phyloP scores from a whole-genome alignment of 2,888 invertebrate species.

The Idaea straminata region DNA sequence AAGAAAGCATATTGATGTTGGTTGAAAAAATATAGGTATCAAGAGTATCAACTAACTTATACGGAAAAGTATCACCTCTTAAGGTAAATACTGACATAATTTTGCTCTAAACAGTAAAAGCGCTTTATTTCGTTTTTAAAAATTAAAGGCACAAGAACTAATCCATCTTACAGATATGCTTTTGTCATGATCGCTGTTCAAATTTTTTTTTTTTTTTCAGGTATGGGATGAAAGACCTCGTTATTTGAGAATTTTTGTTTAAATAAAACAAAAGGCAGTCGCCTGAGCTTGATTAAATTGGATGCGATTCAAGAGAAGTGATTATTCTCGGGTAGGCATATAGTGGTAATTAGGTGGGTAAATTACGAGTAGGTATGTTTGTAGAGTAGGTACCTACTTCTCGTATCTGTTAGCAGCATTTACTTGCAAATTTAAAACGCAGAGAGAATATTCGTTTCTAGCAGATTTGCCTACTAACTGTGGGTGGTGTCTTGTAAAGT shows the following conservation, averaged over 20 bases:
- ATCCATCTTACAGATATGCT: background rate
- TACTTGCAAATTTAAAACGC: no score
- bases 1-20: background rate
- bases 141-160: background rate
- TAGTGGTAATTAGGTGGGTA: background rate
- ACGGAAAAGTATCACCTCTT: no score
- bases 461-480: background rate
- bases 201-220: background rate
- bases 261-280: slow-evolving; percentile 31
- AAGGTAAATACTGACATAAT: no score
- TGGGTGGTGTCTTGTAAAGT: background rate
- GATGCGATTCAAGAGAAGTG: slow-evolving; percentile 47
- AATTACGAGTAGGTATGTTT: slow-evolving; percentile 3
- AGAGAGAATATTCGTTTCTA: background rate
- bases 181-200: background rate
- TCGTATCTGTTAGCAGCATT: background rate
- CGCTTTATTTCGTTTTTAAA: background rate
- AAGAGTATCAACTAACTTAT: no score
- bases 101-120: background rate
- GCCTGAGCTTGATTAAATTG: slow-evolving; percentile 43
- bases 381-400: background rate
- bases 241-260: slow-evolving; percentile 26
- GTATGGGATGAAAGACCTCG: slow-evolving; percentile 36
- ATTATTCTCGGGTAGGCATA: slow-evolving; percentile 11
- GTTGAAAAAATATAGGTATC: background rate